Evolutionary conservation across 2,113 vertebrate species (phyloP).

Genomic region (Peromyscus polionotus): DNA sequence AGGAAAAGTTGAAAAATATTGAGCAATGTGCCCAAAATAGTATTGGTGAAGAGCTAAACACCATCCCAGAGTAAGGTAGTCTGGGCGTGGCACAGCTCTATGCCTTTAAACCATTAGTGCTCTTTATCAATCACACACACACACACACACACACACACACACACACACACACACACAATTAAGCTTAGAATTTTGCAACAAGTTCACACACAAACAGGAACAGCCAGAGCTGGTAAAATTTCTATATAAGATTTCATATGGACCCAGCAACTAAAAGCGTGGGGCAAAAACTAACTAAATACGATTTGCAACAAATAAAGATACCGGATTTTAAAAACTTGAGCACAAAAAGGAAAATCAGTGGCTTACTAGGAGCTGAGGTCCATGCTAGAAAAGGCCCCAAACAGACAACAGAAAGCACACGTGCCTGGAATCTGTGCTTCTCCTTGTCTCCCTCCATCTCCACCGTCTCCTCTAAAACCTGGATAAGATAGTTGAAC

Average conservation of each 20-base stretch:
- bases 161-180: not conserved
- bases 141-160: no score
- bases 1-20: not conserved
- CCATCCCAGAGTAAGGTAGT: not conserved
- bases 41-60: not conserved
- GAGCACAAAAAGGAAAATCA: not conserved
- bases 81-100: not conserved
- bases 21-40: not conserved
- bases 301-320: not conserved
- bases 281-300: not conserved
- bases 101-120: not conserved
- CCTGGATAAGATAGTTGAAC: not conserved
- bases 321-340: not conserved
- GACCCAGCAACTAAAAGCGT: not conserved
- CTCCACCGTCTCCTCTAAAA: not conserved
- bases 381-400: not conserved
- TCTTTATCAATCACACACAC: not conserved
- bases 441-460: not conserved
- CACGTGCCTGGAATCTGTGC: not conserved
- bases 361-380: not conserved
- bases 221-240: constrained; percentile 15
- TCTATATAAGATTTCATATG: constrained; percentile 17
- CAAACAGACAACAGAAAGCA: not conserved
- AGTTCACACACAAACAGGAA: constrained; percentile 16
- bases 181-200: constrained; percentile 2